Evolutionary conservation across 2,113 vertebrate species (phyloP).

Genomic region (Edolisoma coerulescens): DNA sequence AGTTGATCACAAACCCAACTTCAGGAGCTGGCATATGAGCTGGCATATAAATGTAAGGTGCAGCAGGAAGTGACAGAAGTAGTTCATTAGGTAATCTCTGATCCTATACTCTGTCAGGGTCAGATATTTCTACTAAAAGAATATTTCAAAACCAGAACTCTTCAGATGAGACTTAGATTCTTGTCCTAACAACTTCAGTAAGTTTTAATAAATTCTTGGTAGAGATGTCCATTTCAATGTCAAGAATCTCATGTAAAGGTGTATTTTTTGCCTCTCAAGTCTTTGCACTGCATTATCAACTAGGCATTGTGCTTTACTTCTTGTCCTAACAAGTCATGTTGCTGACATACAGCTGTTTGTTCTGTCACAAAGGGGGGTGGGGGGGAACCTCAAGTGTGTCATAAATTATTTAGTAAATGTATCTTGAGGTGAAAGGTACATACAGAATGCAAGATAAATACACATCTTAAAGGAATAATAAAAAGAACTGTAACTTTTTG

Average conservation of each 20-base stretch:
- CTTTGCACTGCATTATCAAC: neutral
- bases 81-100: neutral
- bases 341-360: neutral
- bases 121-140: neutral
- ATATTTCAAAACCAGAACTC: neutral
- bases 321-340: neutral
- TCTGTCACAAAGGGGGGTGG: neutral
- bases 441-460: neutral
- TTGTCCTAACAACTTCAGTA: neutral
- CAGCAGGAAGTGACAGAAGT: neutral
- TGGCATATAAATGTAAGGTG: neutral
- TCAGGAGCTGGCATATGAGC: neutral
- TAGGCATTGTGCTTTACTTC: neutral
- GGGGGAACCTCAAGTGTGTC: neutral
- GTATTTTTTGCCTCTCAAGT: neutral
- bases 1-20: neutral
- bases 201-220: neutral
- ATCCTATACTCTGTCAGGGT: neutral
- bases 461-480: neutral
- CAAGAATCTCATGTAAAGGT: neutral
- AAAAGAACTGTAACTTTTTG: neutral
- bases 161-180: neutral
- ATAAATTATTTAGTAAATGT: neutral
- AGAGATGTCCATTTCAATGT: neutral
- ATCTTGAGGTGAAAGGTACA: neutral